Percentiles rank a stretch among this genome's conserved stretches.
These are phyloP conservation scores for Masticophis lateralis DNA, from an alignment of 2,797 vertebrate genomes.

Conservation along the genomic window DNA sequence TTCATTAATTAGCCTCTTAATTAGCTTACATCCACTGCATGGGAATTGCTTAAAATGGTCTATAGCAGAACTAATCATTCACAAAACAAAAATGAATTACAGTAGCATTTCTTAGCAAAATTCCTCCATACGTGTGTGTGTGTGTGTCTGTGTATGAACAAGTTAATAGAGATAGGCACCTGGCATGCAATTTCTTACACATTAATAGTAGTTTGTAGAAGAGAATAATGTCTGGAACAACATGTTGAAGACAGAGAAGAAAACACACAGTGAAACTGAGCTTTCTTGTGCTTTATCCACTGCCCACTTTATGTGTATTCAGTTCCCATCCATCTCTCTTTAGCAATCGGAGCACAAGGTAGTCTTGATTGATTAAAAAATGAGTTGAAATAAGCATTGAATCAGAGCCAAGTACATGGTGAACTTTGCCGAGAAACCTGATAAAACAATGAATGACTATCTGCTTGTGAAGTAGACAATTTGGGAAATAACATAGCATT, in stretches of 20 bases:
- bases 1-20: background rate
- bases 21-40: background rate
- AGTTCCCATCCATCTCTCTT: background rate
- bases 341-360: background rate
- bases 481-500: constrained; percentile 6
- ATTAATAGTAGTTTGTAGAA: background rate
- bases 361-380: background rate
- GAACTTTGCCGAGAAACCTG: background rate
- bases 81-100: background rate
- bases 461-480: background rate
- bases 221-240: background rate
- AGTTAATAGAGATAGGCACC: background rate
- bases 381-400: background rate
- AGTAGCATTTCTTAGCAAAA: background rate
- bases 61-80: background rate
- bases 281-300: background rate
- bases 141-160: background rate
- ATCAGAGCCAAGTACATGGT: background rate
- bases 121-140: background rate
- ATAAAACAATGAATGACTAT: background rate
- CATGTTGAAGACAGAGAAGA: background rate
- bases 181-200: background rate
- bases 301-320: background rate
- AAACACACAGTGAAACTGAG: background rate
- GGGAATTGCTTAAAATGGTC: background rate